Evolutionary conservation across 2,888 invertebrate species (phyloP), one percentile per base, ranked within the genome.

Genomic region (Didymodactylos carnosus): DNA sequence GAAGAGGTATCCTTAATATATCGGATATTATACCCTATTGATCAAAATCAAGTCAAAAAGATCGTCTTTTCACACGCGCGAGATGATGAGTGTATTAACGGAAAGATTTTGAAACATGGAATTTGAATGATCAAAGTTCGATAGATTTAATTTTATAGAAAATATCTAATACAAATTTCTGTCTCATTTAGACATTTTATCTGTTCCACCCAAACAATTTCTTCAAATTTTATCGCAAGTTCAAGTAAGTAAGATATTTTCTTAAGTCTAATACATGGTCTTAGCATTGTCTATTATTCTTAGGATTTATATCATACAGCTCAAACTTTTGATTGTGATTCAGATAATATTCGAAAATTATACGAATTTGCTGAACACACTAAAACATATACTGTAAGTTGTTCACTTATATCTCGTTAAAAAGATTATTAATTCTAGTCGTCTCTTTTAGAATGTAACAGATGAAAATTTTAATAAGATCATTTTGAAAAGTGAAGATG

Each of bases 401-500:
- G 14, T 53, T 27, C 2, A 29, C 7, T 49, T 3, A 3, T 35
- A 16, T 62, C 27, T 35, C 19, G 13, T 19, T 3, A 23, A n/a
- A 16, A 19, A 35, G 3, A 23, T 23, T 4, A 4, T 23, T 3
- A 14, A 8, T 23, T 6, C 8, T 23, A 46, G n/a, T 46, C 19
- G 23, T n/a, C n/a, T 11, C 19, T 3, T 19, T 35, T n/a, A 62
- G 62, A 62, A n/a, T 62, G 16, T 16, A 35, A 29, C 29, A 35
- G 62, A 62, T 62, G 62, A 62, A 35, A 62, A 62, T n/a, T 35
- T 62, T 1, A 62, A 62, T 39, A 74, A 74, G 25, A 71, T 71
- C 19, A 69, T 74, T 41, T 25, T 71, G n/a, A 74, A 74, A 69
- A 62, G 35, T 49, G 74, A 74, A 62, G 74, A 74, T 25, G 74